These are phyloP conservation scores for Drosophila ficusphila DNA, from an alignment of 1,140 invertebrate genomes.

Conservation along the genomic window DNA sequence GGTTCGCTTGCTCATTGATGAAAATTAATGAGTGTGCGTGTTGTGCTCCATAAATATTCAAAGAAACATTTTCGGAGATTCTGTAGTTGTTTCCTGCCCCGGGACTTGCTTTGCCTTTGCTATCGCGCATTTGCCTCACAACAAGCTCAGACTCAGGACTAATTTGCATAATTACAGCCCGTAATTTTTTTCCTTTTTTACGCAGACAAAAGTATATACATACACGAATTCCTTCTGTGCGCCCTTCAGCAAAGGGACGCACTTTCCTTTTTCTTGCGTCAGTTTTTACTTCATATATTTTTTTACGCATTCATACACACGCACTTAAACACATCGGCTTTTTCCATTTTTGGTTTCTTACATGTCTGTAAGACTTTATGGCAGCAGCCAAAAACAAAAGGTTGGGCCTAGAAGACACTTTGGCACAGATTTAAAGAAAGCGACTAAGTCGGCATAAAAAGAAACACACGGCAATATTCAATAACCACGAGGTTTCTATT, in stretches of 20 bases:
- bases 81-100: conserved; percentile 50
- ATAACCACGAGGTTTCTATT: too few relatives aligned
- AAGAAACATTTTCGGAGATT: conserved; percentile 52
- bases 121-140: conserved; percentile 44
- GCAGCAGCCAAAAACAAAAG: too few relatives aligned
- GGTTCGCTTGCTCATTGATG: conserved; percentile 71
- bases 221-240: conserved; percentile 35
- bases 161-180: conserved; percentile 82
- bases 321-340: conserved; percentile 17
- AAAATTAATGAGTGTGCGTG: conserved; percentile 81
- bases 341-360: conserved; percentile 55
- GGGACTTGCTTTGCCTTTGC: conserved; percentile 25
- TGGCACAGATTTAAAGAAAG: background rate
- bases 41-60: conserved; percentile 48
- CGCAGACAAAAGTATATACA: conserved; percentile 43
- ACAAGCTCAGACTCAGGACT: conserved; percentile 54
- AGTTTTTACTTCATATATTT: conserved; percentile 46
- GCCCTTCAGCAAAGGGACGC: conserved; percentile 60
- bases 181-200: conserved; percentile 63
- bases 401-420: too few relatives aligned
- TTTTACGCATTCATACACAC: conserved; percentile 36
- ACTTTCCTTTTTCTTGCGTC: conserved; percentile 69
- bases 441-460: too few relatives aligned
- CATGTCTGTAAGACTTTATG: too few relatives aligned
- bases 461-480: too few relatives aligned